phyloP scores from a whole-genome alignment of 1,140 invertebrate species.

The Zaprionus nigranus region DNA sequence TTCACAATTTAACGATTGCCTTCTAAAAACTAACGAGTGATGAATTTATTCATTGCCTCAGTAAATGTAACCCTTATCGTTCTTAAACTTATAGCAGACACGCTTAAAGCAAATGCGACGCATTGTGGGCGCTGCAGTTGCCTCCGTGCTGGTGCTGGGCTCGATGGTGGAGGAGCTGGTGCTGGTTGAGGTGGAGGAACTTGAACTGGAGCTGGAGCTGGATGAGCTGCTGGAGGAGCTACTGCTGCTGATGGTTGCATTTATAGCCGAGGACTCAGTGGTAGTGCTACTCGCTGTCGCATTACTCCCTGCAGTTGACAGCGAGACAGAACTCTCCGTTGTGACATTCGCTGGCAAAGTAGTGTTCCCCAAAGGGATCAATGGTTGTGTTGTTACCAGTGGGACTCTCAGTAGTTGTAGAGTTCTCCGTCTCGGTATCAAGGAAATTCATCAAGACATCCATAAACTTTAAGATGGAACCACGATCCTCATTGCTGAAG shows the following conservation, averaged over 20 bases:
- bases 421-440: slow-evolving; percentile 49
- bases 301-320: slow-evolving; percentile 13
- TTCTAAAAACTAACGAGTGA: not conserved
- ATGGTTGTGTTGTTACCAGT: slow-evolving; percentile 1
- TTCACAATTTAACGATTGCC: not conserved
- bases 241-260: slow-evolving; percentile 4
- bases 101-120: slow-evolving; percentile 65
- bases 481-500: slow-evolving; percentile 57
- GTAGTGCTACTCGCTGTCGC: slow-evolving; percentile 20
- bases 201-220: not conserved
- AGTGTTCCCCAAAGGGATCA: slow-evolving; percentile 30
- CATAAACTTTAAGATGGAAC: slow-evolving; percentile 62
- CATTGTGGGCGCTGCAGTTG: not conserved
- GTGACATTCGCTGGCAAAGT: not conserved
- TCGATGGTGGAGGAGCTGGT: not conserved
- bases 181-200: not conserved
- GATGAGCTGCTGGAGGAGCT: not conserved
- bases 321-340: slow-evolving; percentile 17
- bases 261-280: not conserved
- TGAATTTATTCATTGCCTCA: slow-evolving; percentile 17
- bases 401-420: slow-evolving; percentile 22
- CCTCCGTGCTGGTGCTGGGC: slow-evolving; percentile 8
- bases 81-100: slow-evolving; percentile 61
- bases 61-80: slow-evolving; percentile 61
- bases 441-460: slow-evolving; percentile 60